These are phyloP conservation scores for Melinaea marsaeus DNA, from an alignment of 2,888 invertebrate species.

Conservation along the genomic window DNA sequence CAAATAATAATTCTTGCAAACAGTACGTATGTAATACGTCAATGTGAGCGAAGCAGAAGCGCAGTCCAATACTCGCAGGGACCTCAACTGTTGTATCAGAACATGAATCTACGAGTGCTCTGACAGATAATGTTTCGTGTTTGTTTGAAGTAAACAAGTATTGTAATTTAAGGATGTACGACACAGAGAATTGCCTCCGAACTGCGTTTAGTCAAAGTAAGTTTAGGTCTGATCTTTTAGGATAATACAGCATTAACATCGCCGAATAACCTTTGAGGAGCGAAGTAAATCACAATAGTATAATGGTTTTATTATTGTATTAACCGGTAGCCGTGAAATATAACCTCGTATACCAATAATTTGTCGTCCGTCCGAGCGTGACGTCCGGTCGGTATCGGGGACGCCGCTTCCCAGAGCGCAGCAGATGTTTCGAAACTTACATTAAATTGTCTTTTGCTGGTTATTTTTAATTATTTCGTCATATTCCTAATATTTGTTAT, in stretches of 20 bases:
- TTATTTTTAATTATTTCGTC: too few species aligned
- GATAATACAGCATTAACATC: not conserved
- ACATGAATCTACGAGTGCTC: too few species aligned
- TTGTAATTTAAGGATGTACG: too few species aligned
- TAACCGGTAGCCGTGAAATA: constrained; percentile 33
- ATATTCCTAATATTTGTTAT: not conserved
- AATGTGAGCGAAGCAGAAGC: too few species aligned
- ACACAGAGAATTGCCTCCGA: too few species aligned
- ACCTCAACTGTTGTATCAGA: too few species aligned
- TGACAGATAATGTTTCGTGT: too few species aligned
- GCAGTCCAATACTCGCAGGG: too few species aligned
- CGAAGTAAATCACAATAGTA: constrained; percentile 14
- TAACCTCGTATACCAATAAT: constrained; percentile 29
- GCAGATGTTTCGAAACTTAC: constrained; percentile 8
- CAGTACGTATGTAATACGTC: too few species aligned
- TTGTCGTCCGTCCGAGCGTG: constrained; percentile 39
- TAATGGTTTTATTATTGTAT: constrained; percentile 17
- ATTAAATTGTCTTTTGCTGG: too few species aligned
- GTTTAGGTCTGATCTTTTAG: not conserved
- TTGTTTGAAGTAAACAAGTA: too few species aligned
- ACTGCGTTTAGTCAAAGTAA: not conserved
- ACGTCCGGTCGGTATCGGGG: constrained; percentile 55
- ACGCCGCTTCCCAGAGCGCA: constrained; percentile 55
- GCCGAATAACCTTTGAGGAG: not conserved
- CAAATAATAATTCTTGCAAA: too few species aligned